Evolutionary conservation across 2,113 vertebrate species (phyloP), one percentile per base, ranked within the genome.

Genomic region (Ploceus nigricollis): DNA sequence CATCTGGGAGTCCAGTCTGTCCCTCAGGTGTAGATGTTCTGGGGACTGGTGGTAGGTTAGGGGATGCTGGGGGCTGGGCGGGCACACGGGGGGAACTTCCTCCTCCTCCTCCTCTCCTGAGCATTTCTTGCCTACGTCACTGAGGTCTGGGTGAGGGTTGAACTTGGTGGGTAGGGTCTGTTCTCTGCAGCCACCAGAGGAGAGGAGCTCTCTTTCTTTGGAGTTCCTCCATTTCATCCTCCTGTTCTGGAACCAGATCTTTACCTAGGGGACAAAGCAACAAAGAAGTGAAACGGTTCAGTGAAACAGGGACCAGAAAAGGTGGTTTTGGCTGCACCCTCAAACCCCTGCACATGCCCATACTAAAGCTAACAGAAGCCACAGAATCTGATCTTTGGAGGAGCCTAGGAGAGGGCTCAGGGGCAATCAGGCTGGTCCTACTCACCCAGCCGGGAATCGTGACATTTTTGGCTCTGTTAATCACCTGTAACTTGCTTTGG

Each of bases 151-250:
- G 90, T 99, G 99, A 25, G 99, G 99, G 83, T 99, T 99, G 97
- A 99, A 98, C 88, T 99, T 99, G 82, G 99, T 99, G 90, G 99
- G 99, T 8, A 99, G 97, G 15, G 99, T 99, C 97, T 99, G 99
- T 75, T 99, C 99, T 22, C 99, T 98, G 95, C 99, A 99, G 68
- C 99, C 99, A 1, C 99, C 99, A 1, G 99, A 99, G 0, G 99
- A 99, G 72, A 99, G 98, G 27, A 99, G 98, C 94, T 99, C 99
- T n/a, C 99, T 97, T 86, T 99, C 99, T 91, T 99, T 99, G 54
- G 99, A 99, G 97, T 99, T 99, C 50, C 99, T 98, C 99, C 99
- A 99, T 79, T 99, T 99, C 99, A 99, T 99, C 90, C 99, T 98
- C 71, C 99, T 98, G 97, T 99, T 99, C 94, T 99, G 99, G 96